These are phyloP conservation scores for Temnothorax ravouxi DNA, from an alignment of 2,888 invertebrate genomes.

Conservation along the genomic window DNA sequence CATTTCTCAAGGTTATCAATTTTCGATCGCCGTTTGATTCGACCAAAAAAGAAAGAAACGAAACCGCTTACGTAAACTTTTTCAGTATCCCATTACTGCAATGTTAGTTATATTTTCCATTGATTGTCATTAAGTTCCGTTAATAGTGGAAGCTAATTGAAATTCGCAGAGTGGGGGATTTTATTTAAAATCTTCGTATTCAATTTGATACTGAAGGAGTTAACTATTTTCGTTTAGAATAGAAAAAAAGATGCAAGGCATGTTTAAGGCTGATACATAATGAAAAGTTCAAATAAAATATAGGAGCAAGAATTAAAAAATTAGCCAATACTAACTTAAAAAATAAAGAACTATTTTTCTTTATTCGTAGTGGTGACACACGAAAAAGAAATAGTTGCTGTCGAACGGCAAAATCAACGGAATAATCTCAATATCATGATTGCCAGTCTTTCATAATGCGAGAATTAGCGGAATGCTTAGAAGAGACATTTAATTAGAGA, in stretches of 20 bases:
- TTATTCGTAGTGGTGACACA: background rate
- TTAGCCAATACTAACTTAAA: slow-evolving; percentile 30
- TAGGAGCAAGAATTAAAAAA: slow-evolving; percentile 15
- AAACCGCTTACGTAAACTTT: slow-evolving; percentile 21
- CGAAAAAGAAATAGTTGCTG: slow-evolving; percentile 20
- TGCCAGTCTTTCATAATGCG: slow-evolving; percentile 12
- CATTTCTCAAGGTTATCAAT: slow-evolving; percentile 23
- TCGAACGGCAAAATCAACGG: slow-evolving; percentile 8
- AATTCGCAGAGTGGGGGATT: background rate
- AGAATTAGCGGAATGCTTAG: slow-evolving; percentile 17
- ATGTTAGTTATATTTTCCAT: slow-evolving; percentile 14
- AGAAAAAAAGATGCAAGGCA: slow-evolving; percentile 14
- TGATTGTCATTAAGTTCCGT: slow-evolving; percentile 19
- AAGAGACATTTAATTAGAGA: slow-evolving; percentile 28
- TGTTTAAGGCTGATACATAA: slow-evolving; percentile 49
- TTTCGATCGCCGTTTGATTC: background rate
- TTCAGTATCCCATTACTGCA: slow-evolving; percentile 19
- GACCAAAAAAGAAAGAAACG: background rate
- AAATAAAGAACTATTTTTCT: slow-evolving; percentile 18
- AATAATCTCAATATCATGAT: slow-evolving; percentile 20
- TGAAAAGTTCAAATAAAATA: slow-evolving; percentile 41
- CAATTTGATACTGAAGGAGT: slow-evolving; percentile 19
- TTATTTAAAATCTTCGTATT: slow-evolving; percentile 23
- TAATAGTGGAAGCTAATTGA: slow-evolving; percentile 9
- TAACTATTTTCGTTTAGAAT: slow-evolving; percentile 13